Base-by-base conservation (phyloP, 2,888 invertebrate genomes). In the Ectemnius continuus region DNA sequence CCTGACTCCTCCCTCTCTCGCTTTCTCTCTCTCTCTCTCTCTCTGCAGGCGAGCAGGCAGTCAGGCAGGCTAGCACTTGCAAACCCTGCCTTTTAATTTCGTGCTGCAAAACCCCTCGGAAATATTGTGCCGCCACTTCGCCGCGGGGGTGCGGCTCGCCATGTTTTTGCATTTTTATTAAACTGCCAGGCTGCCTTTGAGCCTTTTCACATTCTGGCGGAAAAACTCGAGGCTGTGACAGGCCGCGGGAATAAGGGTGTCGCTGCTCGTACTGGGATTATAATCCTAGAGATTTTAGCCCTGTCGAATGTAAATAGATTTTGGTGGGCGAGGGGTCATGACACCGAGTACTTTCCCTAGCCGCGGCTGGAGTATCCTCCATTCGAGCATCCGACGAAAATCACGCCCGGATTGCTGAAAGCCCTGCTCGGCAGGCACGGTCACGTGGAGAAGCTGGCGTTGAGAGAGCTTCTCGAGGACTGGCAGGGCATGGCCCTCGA, bases 341-440 rank as follows among this genome's bases (percentile, higher is more conserved):
- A 16, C 52, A 14, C n/a, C 52, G 14, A 52, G n/a, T 63, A 58
- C 81, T 76, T 71, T 64, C 69, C 69, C 23, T 26, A 89, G 89
- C 78, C 86, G 70, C 85, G 88, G 6, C 90, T 96, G 74, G 96
- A 96, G 89, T 95, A 95, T 85, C 95, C 95, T 0, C 92, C 94
- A 2, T 93, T 93, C 68, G 93, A 92, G 79, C 94, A 93, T 74
- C 94, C 95, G 76, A 94, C 94, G 2, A 95, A 95, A 0, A 92
- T 97, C 2, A 96, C 96, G 0, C 94, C 95, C 6, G 97, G 96
- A 1, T 95, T 96, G 87, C 91, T 97, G 69, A 94, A 94, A 88
- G 94, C 96, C 16, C 91, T 97, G 23, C 93, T 96, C 77, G 93
- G 94, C 88, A 96, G 96, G 93, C 95, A 96, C 77, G 84, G 85